Conservation (phyloP, 2,113 vertebrate species). For the Struthio camelus region DNA sequence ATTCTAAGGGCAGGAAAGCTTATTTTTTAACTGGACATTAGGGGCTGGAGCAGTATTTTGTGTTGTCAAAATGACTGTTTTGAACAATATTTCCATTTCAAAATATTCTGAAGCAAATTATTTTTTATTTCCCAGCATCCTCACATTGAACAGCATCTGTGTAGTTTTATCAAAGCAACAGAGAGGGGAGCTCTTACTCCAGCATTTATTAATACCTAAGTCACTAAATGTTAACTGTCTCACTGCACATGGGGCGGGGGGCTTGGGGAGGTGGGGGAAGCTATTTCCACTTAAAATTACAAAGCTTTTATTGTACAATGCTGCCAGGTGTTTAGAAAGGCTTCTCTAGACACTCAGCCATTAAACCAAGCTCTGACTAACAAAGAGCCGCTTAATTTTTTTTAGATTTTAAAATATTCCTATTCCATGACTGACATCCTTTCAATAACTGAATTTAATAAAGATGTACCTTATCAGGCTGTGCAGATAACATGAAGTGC, state of each 20-base stretch:
- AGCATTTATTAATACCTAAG: constrained; percentile 57
- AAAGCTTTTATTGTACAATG: constrained; percentile 81
- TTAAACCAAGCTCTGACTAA: constrained; percentile 80
- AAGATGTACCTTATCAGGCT: constrained; percentile 96
- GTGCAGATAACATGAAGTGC: constrained; percentile 93
- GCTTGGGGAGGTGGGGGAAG: too few relatives aligned
- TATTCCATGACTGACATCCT: constrained; percentile 85
- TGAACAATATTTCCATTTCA: not conserved
- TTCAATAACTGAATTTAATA: constrained; percentile 95
- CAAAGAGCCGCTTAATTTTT: constrained; percentile 76
- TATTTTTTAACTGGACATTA: not conserved
- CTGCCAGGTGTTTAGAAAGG: constrained; percentile 82
- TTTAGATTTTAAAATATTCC: constrained; percentile 89
- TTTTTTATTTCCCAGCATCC: constrained; percentile 26
- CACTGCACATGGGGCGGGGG: not conserved
- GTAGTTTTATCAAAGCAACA: constrained; percentile 82
- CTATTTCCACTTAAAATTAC: constrained; percentile 81
- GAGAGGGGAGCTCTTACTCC: constrained; percentile 98
- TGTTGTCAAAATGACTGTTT: not conserved
- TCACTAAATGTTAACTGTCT: constrained; percentile 62
- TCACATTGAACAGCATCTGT: not conserved
- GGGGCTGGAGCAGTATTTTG: not conserved
- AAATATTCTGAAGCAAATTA: not conserved
- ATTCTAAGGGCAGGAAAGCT: not conserved
- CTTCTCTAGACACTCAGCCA: constrained; percentile 77